Evolutionary conservation across 2,888 invertebrate species (phyloP), one percentile per base, ranked within the genome.

Genomic region (Macrophya alboannulata): DNA sequence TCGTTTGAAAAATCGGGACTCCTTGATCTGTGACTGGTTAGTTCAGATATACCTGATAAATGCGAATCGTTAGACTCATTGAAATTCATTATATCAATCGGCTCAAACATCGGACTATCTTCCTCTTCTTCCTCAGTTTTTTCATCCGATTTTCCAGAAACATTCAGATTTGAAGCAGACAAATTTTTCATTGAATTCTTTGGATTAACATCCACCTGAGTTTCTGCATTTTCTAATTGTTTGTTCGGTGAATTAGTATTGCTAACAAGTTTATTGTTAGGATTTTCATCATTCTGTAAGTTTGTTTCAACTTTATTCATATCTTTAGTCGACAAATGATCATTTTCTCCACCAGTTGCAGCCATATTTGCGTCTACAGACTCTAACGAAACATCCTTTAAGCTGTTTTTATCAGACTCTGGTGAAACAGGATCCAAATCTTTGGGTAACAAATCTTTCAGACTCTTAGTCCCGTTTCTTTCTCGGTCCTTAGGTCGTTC

Each of bases 371-470:
- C 89, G 82, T 93, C 93, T 4, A 91, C 86, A 4, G 93, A 92
- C 68, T 93, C 93, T 6, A 93, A 85, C 0, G 92, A 92, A 17
- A 91, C 89, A 85, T 93, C 92, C 82, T 91, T 92, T 10, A 95
- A 94, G 90, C 95, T 95, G 77, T 95, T 95, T 89, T 95, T 96
- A 85, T 96, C 96, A 0, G 97, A 97, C 86, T 97, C 97, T 0
- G 97, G 97, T 87, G 97, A 97, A 9, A 97, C 96, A 59, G 97
- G 97, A 93, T 97, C 97, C 71, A 97, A 94, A 92, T 97, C 97
- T 82, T 95, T 96, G 0, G 97, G 97, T 37, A 97, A 92, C 4
- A 97, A 93, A 91, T 96, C 95, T n/a, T 95, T 95, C 62, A 89
- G 92, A 90, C 90, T 93, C 89, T 88, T 94, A 71, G 76, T 85